These are phyloP conservation scores for Xiphorhynchus elegans DNA, from an alignment of 2,113 vertebrate species.

Conservation along the genomic window DNA sequence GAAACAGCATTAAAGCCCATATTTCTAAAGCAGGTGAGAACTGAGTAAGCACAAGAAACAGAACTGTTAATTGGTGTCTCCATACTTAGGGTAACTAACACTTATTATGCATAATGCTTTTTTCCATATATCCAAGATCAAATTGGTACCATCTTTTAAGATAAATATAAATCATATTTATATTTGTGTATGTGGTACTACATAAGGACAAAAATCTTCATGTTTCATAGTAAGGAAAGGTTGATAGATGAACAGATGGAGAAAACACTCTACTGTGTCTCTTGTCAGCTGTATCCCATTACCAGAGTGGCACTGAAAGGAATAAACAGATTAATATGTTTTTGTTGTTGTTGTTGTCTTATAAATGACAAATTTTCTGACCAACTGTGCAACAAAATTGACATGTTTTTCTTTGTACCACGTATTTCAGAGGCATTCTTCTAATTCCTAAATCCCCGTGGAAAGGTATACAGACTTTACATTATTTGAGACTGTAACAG, in stretches of 20 bases:
- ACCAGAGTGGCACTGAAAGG: neutral
- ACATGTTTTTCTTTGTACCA: neutral
- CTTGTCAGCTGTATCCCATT: constrained; percentile 11
- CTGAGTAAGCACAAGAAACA: neutral
- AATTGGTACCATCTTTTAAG: neutral
- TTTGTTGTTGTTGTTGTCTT: neutral
- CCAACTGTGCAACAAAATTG: neutral
- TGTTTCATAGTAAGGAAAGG: neutral
- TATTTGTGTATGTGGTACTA: constrained; percentile 1
- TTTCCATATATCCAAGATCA: neutral
- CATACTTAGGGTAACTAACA: neutral
- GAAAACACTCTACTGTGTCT: neutral
- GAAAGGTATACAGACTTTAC: neutral
- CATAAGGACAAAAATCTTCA: neutral
- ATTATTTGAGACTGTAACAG: neutral
- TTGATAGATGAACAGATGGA: constrained; percentile 58
- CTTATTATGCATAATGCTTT: neutral
- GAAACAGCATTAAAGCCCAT: neutral
- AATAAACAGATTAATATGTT: neutral
- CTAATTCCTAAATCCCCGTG: neutral
- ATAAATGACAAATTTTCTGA: neutral
- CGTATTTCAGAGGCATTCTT: neutral
- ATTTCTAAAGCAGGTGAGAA: neutral
- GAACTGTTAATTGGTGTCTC: neutral
- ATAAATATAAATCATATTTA: neutral